Base-by-base conservation (phyloP, 2,797 vertebrate genomes). In the Sebastes trivittatus region DNA sequence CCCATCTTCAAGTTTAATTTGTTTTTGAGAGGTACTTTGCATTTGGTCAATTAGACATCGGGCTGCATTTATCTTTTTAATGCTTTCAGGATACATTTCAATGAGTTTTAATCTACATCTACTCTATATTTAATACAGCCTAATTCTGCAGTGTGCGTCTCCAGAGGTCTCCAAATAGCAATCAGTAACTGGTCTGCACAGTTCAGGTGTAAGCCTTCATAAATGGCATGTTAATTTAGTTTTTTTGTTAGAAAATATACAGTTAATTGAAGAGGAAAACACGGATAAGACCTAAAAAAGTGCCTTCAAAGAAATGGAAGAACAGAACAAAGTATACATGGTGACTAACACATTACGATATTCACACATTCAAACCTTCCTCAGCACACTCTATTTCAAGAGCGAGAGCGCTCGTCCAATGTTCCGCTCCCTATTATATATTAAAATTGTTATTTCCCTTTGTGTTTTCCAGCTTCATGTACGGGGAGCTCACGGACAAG, bases 401-500 rank as follows among this genome's bases (percentile, higher is more conserved):
- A 79, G 25, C n/a, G 73, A 63, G 59, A 77, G 25, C 23, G 76
- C 62, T 29, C 32, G 38, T 78, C 54, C 30, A 78, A 60, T 25
- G 2, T 38, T 4, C 56, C 23, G 14, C 34, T 69, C 60, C 59
- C 60, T 61, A 78, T 84, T 78, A 78, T 81, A 87, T 81, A 85
- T 87, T 83, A 1, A 76, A 60, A 25, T 55, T 32, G 18, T 69
- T 75, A 25, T 69, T 71, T 73, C 68, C 22, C 66, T 72, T 72
- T 85, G 56, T 93, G 84, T 90, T 89, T 96, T 93, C 20, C 95
- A 99, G 98, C 95, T 99, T 99, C 94, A 99, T 99, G 98, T 99
- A 98, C 11, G 98, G 98, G 72, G 98, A 99, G 94, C 96, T 99
- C 93, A 99, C 98, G 11, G 98, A 99, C 93, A 99, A 98, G 95